phyloP scores from a whole-genome alignment of 2,888 invertebrate species.

The Hoplodrina ambigua region DNA sequence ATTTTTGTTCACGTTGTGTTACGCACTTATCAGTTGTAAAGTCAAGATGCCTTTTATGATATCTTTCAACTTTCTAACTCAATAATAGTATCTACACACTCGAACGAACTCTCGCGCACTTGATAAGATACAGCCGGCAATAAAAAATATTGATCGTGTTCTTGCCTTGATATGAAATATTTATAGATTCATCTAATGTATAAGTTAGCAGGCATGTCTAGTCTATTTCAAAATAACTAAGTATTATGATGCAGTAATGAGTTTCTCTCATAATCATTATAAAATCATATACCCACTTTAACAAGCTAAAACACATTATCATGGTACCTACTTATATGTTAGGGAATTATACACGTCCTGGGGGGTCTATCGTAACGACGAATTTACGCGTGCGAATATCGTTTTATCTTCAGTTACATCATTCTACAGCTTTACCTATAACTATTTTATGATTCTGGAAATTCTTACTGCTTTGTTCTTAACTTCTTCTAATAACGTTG shows the following conservation, averaged over 20 bases:
- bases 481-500: constrained; percentile 19
- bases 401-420: constrained; percentile 33
- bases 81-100: constrained; percentile 53
- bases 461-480: constrained; percentile 34
- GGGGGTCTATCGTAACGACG: constrained; percentile 37
- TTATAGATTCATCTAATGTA: constrained; percentile 32
- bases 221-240: constrained; percentile 6
- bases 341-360: background rate
- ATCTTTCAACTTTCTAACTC: constrained; percentile 66
- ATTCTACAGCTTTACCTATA: constrained; percentile 34
- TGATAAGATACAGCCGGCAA: constrained; percentile 43
- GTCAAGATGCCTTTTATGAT: constrained; percentile 59
- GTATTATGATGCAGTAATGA: background rate
- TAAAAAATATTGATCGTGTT: constrained; percentile 43
- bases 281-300: background rate
- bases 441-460: constrained; percentile 29
- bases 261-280: background rate
- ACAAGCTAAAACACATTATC: constrained; percentile 6
- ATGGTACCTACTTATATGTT: constrained; percentile 1
- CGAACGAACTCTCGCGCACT: constrained; percentile 30
- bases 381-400: constrained; percentile 19
- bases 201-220: background rate
- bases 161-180: constrained; percentile 44
- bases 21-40: constrained; percentile 48
- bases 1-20: constrained; percentile 34